phyloP scores from a whole-genome alignment of 1,140 invertebrate genomes.

The Papilio machaon region DNA sequence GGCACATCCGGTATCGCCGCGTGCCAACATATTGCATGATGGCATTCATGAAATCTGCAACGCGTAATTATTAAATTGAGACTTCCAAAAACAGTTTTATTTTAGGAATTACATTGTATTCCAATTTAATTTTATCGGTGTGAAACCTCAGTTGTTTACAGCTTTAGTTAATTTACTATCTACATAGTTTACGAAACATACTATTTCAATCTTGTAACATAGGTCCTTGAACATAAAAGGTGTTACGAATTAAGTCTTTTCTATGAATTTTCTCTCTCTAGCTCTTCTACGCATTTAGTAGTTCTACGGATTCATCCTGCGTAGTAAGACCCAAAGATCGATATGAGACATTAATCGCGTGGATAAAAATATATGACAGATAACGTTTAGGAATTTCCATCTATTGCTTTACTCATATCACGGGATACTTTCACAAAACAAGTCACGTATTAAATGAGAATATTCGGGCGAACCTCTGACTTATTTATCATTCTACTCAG shows the following conservation, averaged over 20 bases:
- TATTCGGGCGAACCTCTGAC: conserved; percentile 77
- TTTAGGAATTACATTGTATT: too few relatives aligned
- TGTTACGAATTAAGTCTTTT: too few relatives aligned
- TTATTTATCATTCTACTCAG: conserved; percentile 80
- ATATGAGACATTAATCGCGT: conserved; percentile 43
- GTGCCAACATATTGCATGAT: conserved; percentile 59
- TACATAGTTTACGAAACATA: too few relatives aligned
- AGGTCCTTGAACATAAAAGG: too few relatives aligned
- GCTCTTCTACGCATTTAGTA: not conserved
- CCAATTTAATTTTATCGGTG: too few relatives aligned
- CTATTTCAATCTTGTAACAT: too few relatives aligned
- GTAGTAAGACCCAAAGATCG: not conserved
- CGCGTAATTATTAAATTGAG: conserved; percentile 34
- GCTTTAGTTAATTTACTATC: too few relatives aligned
- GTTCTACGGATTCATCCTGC: too few relatives aligned
- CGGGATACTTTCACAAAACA: conserved; percentile 71
- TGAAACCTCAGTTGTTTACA: too few relatives aligned
- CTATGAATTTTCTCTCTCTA: too few relatives aligned
- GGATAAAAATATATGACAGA: conserved; percentile 57
- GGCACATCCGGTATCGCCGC: conserved; percentile 62
- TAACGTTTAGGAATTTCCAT: conserved; percentile 56
- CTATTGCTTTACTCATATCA: conserved; percentile 72
- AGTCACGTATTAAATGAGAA: conserved; percentile 82
- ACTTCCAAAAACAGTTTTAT: not conserved
- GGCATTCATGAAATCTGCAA: conserved; percentile 28